These are phyloP conservation scores for Drosophila aff. DNA, from an alignment of 1,140 invertebrate species.

Conservation along the genomic window DNA sequence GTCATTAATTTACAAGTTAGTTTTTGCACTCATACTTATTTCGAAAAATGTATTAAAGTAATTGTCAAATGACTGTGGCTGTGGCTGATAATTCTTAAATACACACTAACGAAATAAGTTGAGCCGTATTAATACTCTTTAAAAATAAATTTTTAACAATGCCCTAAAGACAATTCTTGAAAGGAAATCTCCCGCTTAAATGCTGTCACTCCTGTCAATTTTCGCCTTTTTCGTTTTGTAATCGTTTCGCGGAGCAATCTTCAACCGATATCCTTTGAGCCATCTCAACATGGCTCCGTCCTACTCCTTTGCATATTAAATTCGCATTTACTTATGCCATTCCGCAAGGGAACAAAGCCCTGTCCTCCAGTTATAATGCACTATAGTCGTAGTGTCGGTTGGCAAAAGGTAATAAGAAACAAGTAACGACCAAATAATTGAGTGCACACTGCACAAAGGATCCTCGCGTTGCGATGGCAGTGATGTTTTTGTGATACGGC, in stretches of 20 bases:
- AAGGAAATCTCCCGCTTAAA: neutral
- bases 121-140: too few species aligned
- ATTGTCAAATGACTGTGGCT: neutral
- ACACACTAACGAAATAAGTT: neutral
- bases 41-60: neutral
- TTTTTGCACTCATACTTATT: neutral
- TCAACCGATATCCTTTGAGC: conserved; percentile 12
- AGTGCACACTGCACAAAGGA: conserved; percentile 68
- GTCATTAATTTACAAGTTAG: neutral
- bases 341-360: conserved; percentile 45
- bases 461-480: conserved; percentile 41
- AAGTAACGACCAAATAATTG: conserved; percentile 78
- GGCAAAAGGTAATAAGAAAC: conserved; percentile 55
- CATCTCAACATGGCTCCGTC: neutral
- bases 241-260: conserved; percentile 2
- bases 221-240: neutral
- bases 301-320: conserved; percentile 56
- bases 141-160: neutral
- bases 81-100: neutral
- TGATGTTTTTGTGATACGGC: conserved; percentile 20
- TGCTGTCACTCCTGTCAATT: neutral
- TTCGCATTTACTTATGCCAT: conserved; percentile 59
- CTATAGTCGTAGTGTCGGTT: conserved; percentile 28
- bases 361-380: conserved; percentile 47
- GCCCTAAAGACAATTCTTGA: too few species aligned